phyloP scores from a whole-genome alignment of 2,113 vertebrate species.

The Cyrtonyx montezumae region DNA sequence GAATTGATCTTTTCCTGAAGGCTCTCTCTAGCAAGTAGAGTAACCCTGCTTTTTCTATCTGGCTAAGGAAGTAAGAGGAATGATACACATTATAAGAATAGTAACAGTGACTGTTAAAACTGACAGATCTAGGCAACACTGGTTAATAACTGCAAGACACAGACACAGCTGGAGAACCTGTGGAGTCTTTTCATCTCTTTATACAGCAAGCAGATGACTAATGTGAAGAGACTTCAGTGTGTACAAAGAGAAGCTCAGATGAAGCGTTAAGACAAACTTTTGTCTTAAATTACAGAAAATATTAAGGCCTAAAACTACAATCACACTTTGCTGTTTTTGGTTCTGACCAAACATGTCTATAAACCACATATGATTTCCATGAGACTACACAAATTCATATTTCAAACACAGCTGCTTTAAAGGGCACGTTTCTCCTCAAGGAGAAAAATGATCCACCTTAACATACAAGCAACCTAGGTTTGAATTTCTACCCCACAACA shows the following conservation, averaged over 20 bases:
- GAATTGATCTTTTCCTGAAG: not conserved
- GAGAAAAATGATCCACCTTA: not conserved
- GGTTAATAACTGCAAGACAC: not conserved
- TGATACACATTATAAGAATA: not conserved
- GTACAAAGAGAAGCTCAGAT: not conserved
- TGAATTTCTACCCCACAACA: not conserved
- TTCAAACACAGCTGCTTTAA: not conserved
- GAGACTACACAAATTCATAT: not conserved
- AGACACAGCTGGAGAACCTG: not conserved
- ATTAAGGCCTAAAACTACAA: not conserved
- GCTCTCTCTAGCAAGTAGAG: not conserved
- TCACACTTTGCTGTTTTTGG: fast-evolving
- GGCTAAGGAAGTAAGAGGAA: not conserved
- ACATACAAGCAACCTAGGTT: not conserved
- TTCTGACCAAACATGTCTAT: fast-evolving
- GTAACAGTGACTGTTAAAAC: not conserved
- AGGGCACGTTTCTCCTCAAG: fast-evolving
- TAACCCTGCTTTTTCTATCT: not conserved
- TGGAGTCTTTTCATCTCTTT: not conserved
- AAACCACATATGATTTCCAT: fast-evolving
- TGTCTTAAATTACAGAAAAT: not conserved
- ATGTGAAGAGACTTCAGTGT: not conserved
- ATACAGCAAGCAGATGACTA: not conserved
- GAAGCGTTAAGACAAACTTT: not conserved
- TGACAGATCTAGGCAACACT: not conserved